Evolutionary conservation across 2,113 vertebrate species (phyloP).

Genomic region (Gracilinanus agilis): DNA sequence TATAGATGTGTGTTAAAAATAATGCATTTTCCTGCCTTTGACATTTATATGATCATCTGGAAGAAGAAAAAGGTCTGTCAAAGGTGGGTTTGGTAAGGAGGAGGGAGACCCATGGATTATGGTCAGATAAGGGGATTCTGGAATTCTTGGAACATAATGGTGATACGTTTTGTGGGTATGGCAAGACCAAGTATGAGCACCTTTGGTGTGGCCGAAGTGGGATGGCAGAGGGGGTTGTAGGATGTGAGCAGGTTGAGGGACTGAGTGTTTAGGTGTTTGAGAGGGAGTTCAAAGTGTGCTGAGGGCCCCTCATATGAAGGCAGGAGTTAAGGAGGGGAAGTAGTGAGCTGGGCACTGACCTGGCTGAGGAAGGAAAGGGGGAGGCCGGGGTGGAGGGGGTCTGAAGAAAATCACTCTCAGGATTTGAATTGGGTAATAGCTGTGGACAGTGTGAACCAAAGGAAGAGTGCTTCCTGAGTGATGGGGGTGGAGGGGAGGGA

Average conservation of each 20-base stretch:
- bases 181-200: too few relatives aligned
- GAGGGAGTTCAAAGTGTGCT: background rate
- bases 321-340: background rate
- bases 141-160: background rate
- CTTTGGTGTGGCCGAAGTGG: background rate
- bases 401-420: background rate
- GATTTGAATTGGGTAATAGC: background rate
- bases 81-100: background rate
- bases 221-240: background rate
- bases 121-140: background rate
- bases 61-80: background rate
- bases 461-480: background rate
- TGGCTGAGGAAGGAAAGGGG: background rate
- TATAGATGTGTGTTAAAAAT: background rate
- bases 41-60: background rate
- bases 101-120: accelerated
- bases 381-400: background rate
- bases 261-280: background rate
- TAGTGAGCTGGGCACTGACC: background rate
- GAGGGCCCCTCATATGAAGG: background rate
- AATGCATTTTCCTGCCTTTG: background rate
- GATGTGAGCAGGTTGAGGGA: background rate
- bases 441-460: too few relatives aligned
- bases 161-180: background rate
- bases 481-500: too few relatives aligned